Base-by-base conservation (phyloP, 2,113 vertebrate species). In the Lethenteron reissneri region DNA sequence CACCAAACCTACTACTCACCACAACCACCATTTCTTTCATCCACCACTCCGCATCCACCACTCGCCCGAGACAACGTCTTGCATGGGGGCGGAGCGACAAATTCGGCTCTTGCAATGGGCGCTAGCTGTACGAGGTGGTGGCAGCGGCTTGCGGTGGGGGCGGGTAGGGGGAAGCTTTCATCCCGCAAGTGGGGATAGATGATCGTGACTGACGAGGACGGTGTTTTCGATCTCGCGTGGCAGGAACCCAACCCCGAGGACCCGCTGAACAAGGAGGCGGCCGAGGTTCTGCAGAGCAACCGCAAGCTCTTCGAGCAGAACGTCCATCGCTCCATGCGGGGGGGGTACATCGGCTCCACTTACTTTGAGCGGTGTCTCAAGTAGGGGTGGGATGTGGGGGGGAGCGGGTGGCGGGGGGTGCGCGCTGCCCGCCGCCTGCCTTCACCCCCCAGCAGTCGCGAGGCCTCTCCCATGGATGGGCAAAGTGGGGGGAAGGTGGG, bases 341-440 rank as follows among this genome's bases (percentile, higher is more conserved):
- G 88, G 3, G 89, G 88, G 72, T 92, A 92, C 75, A 85, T 92
- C 57, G 88, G 89, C 72, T 86, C 88, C 79, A 90, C 86, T 79
- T 92, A 90, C 81, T 91, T 92, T 12, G 89, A 91, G 78, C 85
- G 89, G 79, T 91, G 88, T 83, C 85, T 92, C 72, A 92, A 92
- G 85, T 89, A 90, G 79, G 58, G 69, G 56, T 72, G 71, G 56
- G 74, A 71, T 72, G 70, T n/a, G 70, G 74, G 71, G 69, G 74
- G 71, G 69, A 70, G 70, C 13, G 56, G 73, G 73, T 71, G 73
- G 71, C 72, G 71, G 71, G 41, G 64, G 71, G 72, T 56, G 13
- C 11, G 71, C 72, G 59, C 69, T 19, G 60, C 14, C 58, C 59
- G 57, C 62, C 56, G 57, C 57, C 60, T 21, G 10, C 9, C 69